Percentiles rank a stretch among this genome's conserved stretches.
Conservation (phyloP, 2,888 invertebrate genomes). For the Brenthis ino region DNA sequence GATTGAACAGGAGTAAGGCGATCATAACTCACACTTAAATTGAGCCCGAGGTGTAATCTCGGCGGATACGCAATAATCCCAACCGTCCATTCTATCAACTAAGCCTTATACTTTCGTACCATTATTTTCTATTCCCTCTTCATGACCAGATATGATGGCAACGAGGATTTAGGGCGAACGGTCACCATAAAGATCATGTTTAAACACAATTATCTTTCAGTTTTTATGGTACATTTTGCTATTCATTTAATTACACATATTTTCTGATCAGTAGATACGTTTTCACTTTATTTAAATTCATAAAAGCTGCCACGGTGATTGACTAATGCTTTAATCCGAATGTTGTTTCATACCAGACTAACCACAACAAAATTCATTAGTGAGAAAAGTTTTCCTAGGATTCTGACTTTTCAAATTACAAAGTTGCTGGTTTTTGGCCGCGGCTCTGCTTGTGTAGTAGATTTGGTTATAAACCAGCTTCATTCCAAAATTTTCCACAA, state of each 20-base stretch:
- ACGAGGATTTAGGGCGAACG: constrained; percentile 31
- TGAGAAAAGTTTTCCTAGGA: too few species aligned
- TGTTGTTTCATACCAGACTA: too few species aligned
- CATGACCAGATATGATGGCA: constrained; percentile 36
- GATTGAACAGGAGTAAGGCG: constrained; percentile 74
- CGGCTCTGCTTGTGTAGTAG: too few species aligned
- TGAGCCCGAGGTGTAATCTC: constrained; percentile 72
- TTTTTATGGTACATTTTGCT: not conserved
- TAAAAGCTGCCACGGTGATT: too few species aligned
- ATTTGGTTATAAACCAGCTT: too few species aligned
- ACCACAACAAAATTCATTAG: too few species aligned
- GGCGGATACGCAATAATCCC: constrained; percentile 72
- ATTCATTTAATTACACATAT: not conserved
- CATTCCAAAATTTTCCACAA: too few species aligned
- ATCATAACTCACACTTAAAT: constrained; percentile 78
- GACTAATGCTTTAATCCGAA: too few species aligned
- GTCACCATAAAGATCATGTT: constrained; percentile 23
- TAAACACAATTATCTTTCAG: not conserved
- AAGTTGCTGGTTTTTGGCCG: too few species aligned
- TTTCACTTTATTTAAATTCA: too few species aligned
- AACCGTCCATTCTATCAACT: constrained; percentile 61
- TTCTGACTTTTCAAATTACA: too few species aligned
- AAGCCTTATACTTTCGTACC: constrained; percentile 64
- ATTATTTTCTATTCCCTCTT: constrained; percentile 44
- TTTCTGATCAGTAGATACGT: not conserved